phyloP scores from a whole-genome alignment of 2,113 vertebrate species.

The Notothenia rossii region DNA sequence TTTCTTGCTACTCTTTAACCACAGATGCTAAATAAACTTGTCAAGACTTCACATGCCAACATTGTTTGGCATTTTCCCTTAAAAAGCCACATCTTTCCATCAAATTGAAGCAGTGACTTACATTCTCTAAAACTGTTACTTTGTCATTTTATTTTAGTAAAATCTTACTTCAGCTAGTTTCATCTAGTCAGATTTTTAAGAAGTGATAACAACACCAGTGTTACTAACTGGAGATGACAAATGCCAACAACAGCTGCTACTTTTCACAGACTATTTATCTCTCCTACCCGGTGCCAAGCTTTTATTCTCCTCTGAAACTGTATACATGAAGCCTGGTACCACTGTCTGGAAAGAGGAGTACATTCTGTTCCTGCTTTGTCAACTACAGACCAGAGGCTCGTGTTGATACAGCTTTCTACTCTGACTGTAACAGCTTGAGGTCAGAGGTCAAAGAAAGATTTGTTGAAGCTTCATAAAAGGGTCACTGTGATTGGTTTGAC shows the following conservation, averaged over 20 bases:
- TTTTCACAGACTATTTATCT: constrained; percentile 61
- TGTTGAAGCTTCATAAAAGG: not conserved
- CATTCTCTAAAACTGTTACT: not conserved
- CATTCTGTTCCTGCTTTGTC: constrained; percentile 61
- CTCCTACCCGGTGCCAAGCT: constrained; percentile 51
- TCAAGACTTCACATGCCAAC: too few relatives aligned
- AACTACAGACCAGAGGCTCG: not conserved
- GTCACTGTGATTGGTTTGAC: constrained; percentile 8
- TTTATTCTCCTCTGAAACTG: constrained; percentile 50
- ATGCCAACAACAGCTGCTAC: constrained; percentile 56
- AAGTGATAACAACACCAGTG: not conserved
- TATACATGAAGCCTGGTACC: constrained; percentile 41
- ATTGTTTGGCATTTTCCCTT: too few relatives aligned
- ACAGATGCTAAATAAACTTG: not conserved
- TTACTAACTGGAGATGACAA: constrained; percentile 5
- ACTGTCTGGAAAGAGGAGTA: constrained; percentile 33
- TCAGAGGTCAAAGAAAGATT: constrained; percentile 39
- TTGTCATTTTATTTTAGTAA: not conserved
- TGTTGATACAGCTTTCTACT: constrained; percentile 28
- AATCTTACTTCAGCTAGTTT: not conserved
- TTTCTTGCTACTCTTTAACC: not conserved
- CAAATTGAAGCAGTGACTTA: not conserved
- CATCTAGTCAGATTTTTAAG: not conserved
- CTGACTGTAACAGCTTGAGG: constrained; percentile 14
- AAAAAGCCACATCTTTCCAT: not conserved